A percentile compares a stretch with the other conserved stretches of the same genome.
phyloP scores from a whole-genome alignment of 92 coral and sea anemone genomes.

The Palythoa grandiflora region DNA sequence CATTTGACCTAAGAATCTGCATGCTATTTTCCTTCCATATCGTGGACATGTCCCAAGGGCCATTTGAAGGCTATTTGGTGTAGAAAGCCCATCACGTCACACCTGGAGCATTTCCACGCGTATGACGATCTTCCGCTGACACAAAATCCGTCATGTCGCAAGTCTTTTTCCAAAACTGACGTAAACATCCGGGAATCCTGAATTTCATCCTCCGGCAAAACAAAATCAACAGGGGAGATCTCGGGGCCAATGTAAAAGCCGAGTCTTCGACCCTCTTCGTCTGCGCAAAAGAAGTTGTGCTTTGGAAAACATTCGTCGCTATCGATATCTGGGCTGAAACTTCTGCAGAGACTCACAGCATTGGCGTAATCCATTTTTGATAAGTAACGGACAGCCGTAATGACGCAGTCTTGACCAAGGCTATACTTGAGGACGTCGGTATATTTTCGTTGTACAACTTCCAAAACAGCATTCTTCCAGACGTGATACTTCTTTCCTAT shows the following conservation, averaged over 20 bases:
- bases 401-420: slow-evolving; percentile 77
- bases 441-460: slow-evolving; percentile 67
- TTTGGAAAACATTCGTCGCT: slow-evolving; percentile 35
- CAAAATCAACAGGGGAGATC: slow-evolving; percentile 76
- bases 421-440: slow-evolving; percentile 70
- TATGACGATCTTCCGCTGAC: slow-evolving; percentile 87
- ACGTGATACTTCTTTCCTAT: slow-evolving; percentile 64
- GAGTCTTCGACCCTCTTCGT: slow-evolving; percentile 68
- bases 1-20: background rate
- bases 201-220: slow-evolving; percentile 79
- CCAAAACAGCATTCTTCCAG: slow-evolving; percentile 73
- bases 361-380: slow-evolving; percentile 63
- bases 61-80: slow-evolving; percentile 83
- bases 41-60: slow-evolving; percentile 55
- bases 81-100: slow-evolving; percentile 77
- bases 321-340: slow-evolving; percentile 22
- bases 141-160: slow-evolving; percentile 82
- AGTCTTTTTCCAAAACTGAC: slow-evolving; percentile 82
- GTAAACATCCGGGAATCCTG: slow-evolving; percentile 75
- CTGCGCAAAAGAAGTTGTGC: slow-evolving; percentile 77
- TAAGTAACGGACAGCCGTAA: slow-evolving; percentile 73
- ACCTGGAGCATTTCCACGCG: slow-evolving; percentile 80
- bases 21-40: slow-evolving; percentile 12
- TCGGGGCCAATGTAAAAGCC: slow-evolving; percentile 75
- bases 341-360: slow-evolving; percentile 65